These are phyloP conservation scores for Mustelus asterias DNA, from an alignment of 2,113 vertebrate species.

Conservation along the genomic window DNA sequence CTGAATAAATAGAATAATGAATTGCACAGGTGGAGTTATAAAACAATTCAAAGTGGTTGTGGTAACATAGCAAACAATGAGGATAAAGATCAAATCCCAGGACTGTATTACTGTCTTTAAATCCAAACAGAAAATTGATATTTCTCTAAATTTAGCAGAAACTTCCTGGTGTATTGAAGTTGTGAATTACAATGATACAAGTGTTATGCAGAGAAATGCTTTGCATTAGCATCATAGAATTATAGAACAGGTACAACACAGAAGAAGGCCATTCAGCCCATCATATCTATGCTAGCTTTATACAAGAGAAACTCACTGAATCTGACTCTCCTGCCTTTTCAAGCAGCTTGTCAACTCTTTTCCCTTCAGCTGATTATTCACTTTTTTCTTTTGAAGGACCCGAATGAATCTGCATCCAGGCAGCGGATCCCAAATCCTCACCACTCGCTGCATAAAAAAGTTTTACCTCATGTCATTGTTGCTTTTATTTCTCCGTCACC, in stretches of 20 bases:
- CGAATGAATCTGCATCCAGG: background rate
- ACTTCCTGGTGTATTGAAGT: background rate
- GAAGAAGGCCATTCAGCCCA: background rate
- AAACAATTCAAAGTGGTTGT: background rate
- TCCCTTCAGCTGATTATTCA: background rate
- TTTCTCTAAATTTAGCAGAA: background rate
- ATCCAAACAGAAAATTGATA: background rate
- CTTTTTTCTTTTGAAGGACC: background rate
- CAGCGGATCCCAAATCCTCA: background rate
- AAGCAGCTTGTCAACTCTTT: background rate
- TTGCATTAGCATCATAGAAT: background rate
- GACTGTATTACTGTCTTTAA: background rate
- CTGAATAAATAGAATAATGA: background rate
- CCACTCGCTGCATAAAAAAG: background rate
- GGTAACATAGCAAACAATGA: background rate
- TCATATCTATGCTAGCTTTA: background rate
- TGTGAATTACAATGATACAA: background rate
- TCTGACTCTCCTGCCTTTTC: background rate
- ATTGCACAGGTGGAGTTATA: background rate
- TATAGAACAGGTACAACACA: background rate
- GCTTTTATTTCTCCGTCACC: background rate
- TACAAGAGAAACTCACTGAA: background rate
- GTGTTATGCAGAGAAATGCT: background rate
- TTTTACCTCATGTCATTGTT: background rate
- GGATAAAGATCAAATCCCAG: background rate